Evolutionary conservation across 2,113 vertebrate genomes (phyloP).

Genomic region (Globicephala melas): DNA sequence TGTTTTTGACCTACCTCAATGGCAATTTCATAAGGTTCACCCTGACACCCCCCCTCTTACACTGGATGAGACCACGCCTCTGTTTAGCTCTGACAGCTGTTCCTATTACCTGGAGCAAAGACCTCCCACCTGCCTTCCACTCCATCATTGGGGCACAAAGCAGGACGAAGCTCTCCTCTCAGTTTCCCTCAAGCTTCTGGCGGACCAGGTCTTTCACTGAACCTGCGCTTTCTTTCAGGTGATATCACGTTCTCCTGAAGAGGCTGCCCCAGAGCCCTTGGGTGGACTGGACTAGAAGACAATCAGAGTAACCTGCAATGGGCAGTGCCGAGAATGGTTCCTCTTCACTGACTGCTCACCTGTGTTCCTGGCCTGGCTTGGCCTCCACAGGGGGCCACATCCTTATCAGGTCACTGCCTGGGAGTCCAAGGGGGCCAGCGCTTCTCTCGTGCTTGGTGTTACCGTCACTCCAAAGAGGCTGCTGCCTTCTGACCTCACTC

Average conservation of each 20-base stretch:
- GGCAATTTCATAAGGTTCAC: neutral
- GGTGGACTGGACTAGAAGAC: neutral
- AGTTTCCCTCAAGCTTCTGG: neutral
- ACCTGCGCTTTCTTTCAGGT: neutral
- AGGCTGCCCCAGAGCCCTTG: neutral
- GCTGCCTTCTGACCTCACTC: neutral
- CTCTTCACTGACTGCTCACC: neutral
- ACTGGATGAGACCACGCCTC: neutral
- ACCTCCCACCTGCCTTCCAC: neutral
- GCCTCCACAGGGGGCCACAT: neutral
- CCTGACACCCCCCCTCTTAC: neutral
- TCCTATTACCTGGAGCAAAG: neutral
- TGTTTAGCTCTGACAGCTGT: neutral
- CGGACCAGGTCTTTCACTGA: neutral
- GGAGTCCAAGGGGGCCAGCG: neutral
- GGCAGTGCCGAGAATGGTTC: neutral
- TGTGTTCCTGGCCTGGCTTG: neutral
- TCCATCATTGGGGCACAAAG: neutral
- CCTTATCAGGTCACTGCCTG: neutral
- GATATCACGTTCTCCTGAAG: neutral
- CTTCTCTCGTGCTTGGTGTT: neutral
- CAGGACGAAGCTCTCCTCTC: neutral
- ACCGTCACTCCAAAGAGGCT: neutral
- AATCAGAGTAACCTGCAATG: too few species aligned
- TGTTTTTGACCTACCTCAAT: neutral